Conservation (phyloP, 2,888 invertebrate species). For the Aporophyla nigra region DNA sequence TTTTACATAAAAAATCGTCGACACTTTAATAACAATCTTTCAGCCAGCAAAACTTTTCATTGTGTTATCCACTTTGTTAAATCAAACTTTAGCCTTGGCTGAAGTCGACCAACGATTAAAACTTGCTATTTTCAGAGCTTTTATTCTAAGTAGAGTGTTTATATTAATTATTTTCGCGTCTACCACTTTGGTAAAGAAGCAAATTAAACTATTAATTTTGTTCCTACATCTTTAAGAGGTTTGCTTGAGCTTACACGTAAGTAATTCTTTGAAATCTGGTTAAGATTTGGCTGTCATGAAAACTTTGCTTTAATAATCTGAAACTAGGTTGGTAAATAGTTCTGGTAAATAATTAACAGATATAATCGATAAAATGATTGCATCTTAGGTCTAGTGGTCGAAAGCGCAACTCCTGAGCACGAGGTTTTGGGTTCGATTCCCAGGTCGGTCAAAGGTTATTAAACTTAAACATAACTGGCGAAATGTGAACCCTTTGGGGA, state of each 20-base stretch:
- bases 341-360: too few relatives aligned
- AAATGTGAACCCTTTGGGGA: too few relatives aligned
- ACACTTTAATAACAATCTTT: constrained; percentile 30
- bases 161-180: constrained; percentile 10
- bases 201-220: neutral
- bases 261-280: too few relatives aligned
- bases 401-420: too few relatives aligned
- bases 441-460: too few relatives aligned
- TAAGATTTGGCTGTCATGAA: neutral
- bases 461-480: too few relatives aligned
- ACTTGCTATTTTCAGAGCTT: constrained; percentile 7
- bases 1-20: constrained; percentile 22
- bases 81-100: constrained; percentile 20
- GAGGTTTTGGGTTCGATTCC: too few relatives aligned
- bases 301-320: neutral
- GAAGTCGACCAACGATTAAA: constrained; percentile 12
- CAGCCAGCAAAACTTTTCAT: constrained; percentile 21
- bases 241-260: neutral
- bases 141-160: constrained; percentile 17
- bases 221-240: neutral
- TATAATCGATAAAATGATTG: neutral
- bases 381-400: too few relatives aligned
- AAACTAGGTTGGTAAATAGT: neutral
- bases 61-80: constrained; percentile 32
- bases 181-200: neutral